These are phyloP conservation scores for Hypocryptadius cinnamomeus DNA, from an alignment of 2,113 vertebrate genomes.

Conservation along the genomic window DNA sequence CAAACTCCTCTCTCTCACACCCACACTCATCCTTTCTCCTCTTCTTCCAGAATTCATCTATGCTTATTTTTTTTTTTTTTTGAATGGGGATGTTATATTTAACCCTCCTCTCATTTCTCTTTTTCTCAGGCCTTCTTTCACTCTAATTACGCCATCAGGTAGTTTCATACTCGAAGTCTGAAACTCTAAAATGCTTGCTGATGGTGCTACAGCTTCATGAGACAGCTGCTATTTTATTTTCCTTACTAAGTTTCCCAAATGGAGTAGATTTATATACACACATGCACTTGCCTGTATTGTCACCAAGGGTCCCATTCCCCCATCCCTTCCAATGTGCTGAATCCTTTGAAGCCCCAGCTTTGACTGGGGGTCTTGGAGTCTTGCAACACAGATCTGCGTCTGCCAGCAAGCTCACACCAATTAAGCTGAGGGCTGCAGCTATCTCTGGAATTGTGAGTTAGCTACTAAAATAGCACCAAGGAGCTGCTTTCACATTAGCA, in stretches of 20 bases:
- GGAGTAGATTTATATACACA: neutral
- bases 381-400: neutral
- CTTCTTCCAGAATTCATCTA: neutral
- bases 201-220: neutral
- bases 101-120: conserved; percentile 36
- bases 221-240: neutral
- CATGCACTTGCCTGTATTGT: neutral
- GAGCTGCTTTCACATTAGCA: neutral
- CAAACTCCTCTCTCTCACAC: conserved; percentile 1
- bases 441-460: neutral
- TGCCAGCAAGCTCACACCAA: neutral
- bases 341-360: neutral
- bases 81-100: neutral
- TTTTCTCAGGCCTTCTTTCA: conserved; percentile 29
- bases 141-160: neutral
- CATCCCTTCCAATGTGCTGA: neutral
- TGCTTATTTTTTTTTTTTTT: neutral
- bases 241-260: neutral
- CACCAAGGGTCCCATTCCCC: neutral
- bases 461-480: neutral
- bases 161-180: conserved; percentile 6
- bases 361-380: neutral
- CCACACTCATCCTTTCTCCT: neutral
- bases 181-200: conserved; percentile 5
- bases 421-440: neutral